Base-by-base conservation (phyloP, 2,797 vertebrate species). In the Mus minutoides region DNA sequence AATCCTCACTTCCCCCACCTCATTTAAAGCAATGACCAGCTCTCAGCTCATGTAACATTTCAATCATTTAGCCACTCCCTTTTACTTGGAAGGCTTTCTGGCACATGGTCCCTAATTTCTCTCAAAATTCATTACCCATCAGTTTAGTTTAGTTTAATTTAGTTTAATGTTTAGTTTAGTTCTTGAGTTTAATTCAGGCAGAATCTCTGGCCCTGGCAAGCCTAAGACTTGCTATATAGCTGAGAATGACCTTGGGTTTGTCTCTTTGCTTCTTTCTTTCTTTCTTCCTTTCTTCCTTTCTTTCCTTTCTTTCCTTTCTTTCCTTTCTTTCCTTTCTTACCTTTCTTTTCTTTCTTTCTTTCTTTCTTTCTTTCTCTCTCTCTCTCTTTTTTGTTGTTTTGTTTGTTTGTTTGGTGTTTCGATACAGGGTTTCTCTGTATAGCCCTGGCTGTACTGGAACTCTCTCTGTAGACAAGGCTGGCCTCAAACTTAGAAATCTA, bases 81-180 rank as follows among this genome's bases (percentile, higher is more conserved):
- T 67, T 31, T 93, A 84, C 46, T 80, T 88, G 19, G 54, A 90
- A 88, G 71, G 24, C 58, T 93, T 69, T 67, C 91, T 95, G 71
- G 56, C 7, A 64, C 12, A 34, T 10, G 16, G 34, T 82, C 34
- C 75, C 31, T 60, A 13, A 4, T 86, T 94, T 60, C 14, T 71
- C 49, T 77, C 16, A 29, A 67, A 22, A 16, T 29, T 69, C 17
- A 8, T 80, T 86, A n/a, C 49, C 34, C 24, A 22, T 14, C 49
- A 24, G 31, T 76, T 89, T 83, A 56, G 19, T 58, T 26, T 80
- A 12, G 8, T 49, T 79, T 79, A 11, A 4, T 75, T 73, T 40
- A 12, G 2, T 77, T 49, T 46, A 7, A 14, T 43, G 58, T 82
- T 58, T 82, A 9, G 77, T 31, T 62, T 64, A 43, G 22, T 60